phyloP scores from a whole-genome alignment of 2,797 vertebrate species.

The Paedocypris micromegethes region DNA sequence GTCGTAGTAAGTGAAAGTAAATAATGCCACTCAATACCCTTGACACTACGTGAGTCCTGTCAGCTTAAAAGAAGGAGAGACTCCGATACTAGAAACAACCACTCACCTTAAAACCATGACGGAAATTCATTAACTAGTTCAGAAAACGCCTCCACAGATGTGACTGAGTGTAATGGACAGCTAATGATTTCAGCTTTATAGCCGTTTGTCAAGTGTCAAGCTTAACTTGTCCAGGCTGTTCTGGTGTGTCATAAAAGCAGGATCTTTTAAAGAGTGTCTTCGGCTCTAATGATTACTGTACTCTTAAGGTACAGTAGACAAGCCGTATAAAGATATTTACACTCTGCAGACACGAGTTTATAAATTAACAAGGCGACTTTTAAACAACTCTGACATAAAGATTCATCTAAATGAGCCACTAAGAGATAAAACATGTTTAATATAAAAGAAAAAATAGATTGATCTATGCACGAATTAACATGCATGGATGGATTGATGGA shows the following conservation, averaged over 20 bases:
- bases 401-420: no score
- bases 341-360: no score
- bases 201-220: not conserved
- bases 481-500: no score
- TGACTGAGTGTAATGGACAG: conserved; percentile 3
- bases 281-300: not conserved
- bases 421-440: no score
- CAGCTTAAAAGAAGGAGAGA: conserved; percentile 10
- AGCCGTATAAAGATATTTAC: not conserved
- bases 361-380: no score
- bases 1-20: conserved; percentile 21
- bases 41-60: conserved; percentile 1
- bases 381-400: no score
- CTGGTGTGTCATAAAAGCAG: not conserved
- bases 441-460: no score
- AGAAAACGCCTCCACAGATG: conserved; percentile 8
- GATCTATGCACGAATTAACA: no score
- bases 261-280: not conserved
- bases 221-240: conserved; percentile 6
- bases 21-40: conserved; percentile 18
- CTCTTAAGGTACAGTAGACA: not conserved
- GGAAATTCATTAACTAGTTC: conserved; percentile 17
- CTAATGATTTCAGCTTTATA: conserved; percentile 2
- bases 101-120: conserved; percentile 4
- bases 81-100: conserved; percentile 4